Evolutionary conservation across 2,888 invertebrate genomes (phyloP), one percentile per base, ranked within the genome.

Genomic region (Pherbina coryleti): DNA sequence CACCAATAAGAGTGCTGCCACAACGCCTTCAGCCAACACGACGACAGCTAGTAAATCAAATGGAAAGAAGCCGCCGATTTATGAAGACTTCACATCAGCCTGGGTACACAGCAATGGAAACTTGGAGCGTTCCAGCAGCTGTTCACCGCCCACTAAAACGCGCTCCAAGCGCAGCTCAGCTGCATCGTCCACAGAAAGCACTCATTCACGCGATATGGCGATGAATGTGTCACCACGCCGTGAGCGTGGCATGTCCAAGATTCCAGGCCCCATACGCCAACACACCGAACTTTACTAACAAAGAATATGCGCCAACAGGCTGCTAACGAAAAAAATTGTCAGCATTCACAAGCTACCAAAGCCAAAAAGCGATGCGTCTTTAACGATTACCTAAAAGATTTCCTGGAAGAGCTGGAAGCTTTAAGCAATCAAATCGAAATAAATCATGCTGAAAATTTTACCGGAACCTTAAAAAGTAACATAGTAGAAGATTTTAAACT

Each of bases 31-130:
- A 78, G 75, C 79, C 8, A 78, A 79, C 22, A 74, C 78, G 14
- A 71, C 37, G 72, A 57, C 22, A 34, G 53, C 55, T 11, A 31
- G 3, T 53, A 71, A 53, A 71, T 11, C 44, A 49, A 44, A 60
- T 5, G 60, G 25, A 60, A 87, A 86, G 31, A 84, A 86, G 75
- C 92, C 92, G 1, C 82, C 85, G 2, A 92, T 93, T 72, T 93
- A 92, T 70, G 92, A 94, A 81, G 94, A 94, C 82, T 94, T 86
- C 66, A 93, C 94, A 8, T 92, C 93, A 34, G 93, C 93, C 14
- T 94, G 94, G 94, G 93, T 94, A 44, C 93, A 94, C 90, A 93
- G 93, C 81, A 93, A 93, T 86, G 94, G 94, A 0, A 93, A 93
- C 81, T 87, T 93, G 70, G 93, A 92, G 81, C 89, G 92, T 73